A percentile compares a stretch with the other conserved stretches of the same genome.
Evolutionary conservation across 2,888 invertebrate genomes (phyloP).

Genomic region (Opisthograptis luteolata): DNA sequence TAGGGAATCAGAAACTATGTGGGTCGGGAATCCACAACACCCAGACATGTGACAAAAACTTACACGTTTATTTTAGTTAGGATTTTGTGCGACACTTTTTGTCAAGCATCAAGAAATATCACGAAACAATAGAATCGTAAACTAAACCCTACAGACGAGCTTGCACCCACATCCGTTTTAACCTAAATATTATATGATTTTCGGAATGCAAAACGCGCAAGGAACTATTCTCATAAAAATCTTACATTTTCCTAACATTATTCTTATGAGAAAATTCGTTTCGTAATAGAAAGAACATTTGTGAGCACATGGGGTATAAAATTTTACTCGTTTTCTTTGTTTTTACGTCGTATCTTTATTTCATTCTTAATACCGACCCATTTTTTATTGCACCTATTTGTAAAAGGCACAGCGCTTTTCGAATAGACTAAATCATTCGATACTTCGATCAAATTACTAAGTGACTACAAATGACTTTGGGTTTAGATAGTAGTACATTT

Average conservation of each 20-base stretch:
- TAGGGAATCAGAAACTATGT: too few species aligned
- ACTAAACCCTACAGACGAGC: background rate
- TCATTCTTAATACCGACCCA: slow-evolving; percentile 44
- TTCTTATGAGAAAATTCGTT: slow-evolving; percentile 30
- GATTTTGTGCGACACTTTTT: too few species aligned
- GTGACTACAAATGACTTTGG: too few species aligned
- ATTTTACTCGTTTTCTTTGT: slow-evolving; percentile 46
- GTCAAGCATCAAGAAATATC: too few species aligned
- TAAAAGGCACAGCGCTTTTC: background rate
- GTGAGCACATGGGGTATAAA: slow-evolving; percentile 41
- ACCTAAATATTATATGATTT: background rate
- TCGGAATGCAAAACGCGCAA: slow-evolving; percentile 1
- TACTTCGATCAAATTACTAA: too few species aligned
- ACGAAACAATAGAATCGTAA: background rate
- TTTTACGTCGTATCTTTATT: slow-evolving; percentile 44
- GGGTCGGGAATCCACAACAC: too few species aligned
- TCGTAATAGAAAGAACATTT: slow-evolving; percentile 24
- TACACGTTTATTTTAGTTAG: too few species aligned
- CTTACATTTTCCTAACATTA: slow-evolving; percentile 21
- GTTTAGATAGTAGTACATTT: too few species aligned
- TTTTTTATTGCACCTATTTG: slow-evolving; percentile 30
- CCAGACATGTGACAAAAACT: too few species aligned
- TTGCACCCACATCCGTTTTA: background rate
- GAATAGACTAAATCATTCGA: too few species aligned
- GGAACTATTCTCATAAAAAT: slow-evolving; percentile 26